Evolutionary conservation across 2,113 vertebrate genomes (phyloP), one percentile per base, ranked within the genome.

Genomic region (Forbesichthys papilliferus): DNA sequence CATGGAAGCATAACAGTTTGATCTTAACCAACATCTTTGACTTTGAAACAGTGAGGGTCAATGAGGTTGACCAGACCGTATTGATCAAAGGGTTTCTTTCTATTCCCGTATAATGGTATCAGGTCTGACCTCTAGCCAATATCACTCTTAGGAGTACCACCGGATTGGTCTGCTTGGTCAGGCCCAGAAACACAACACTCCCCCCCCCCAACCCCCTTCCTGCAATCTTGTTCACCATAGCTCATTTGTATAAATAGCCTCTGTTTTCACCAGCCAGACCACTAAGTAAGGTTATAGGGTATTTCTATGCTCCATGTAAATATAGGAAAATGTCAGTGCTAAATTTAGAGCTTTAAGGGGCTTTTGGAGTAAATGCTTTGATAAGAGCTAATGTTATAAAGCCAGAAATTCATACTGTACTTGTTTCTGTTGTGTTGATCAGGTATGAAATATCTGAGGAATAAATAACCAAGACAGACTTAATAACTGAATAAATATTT

Each of bases 191-290:
- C 82, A 54, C 27, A 47, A 83, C 52, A 68, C 27, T 18, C 49
- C 49, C 59, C 61, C 47, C 36, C 51, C 20, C 58, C 66, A 6
- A 49, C n/a, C 36, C 51, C 20, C 58, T n/a, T 14, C 53, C 14
- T 54, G 16, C 4, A 11, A 3, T 14, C 48, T 27, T 49, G 14
- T 36, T 34, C 42, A 52, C 18, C 57, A 58, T 20, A 61, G 42
- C 78, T 86, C 83, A 81, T 84, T 69, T 68, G 69, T 82, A 73
- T 69, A 86, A 86, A 88, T 84, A 83, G 66, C 66, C 74, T 27
- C 20, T 46, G 10, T 64, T 62, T 52, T 61, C 34, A 61, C 75
- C 13, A 47, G 71, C 64, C 48, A 42, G 59, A 63, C 48, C 48
- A 68, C 18, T 80, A 81, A 84, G 76, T 69, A 78, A 84, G 82